Evolutionary conservation across 2,797 vertebrate species (phyloP).

Genomic region (Mastacembelus armatus): DNA sequence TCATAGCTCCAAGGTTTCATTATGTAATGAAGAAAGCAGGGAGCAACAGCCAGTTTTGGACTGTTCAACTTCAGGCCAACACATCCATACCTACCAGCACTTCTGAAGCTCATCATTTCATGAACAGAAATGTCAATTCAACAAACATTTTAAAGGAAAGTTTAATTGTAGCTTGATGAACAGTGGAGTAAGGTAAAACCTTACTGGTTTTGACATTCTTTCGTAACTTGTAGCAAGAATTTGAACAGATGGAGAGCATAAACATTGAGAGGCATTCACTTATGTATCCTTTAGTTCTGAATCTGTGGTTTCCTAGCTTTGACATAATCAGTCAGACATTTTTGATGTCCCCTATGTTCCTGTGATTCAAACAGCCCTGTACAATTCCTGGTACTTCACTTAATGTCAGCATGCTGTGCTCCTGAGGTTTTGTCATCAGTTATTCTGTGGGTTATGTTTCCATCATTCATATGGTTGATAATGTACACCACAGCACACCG

Average conservation of each 20-base stretch:
- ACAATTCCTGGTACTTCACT: conserved; percentile 15
- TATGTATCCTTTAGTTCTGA: neutral
- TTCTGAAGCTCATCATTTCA: too few relatives aligned
- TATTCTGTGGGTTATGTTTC: conserved; percentile 23
- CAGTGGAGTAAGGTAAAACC: neutral
- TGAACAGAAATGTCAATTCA: too few relatives aligned
- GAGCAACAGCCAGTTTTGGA: neutral
- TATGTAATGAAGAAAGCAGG: too few relatives aligned
- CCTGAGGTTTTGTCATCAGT: conserved; percentile 21
- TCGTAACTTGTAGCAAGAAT: too few relatives aligned
- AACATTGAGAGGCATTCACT: neutral
- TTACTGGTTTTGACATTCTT: too few relatives aligned
- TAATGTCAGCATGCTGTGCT: conserved; percentile 12
- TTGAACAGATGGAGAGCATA: too few relatives aligned
- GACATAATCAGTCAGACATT: conserved; percentile 13
- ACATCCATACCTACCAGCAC: too few relatives aligned
- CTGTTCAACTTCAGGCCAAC: too few relatives aligned
- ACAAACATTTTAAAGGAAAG: neutral
- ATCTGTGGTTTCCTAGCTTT: conserved; percentile 21
- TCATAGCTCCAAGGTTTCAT: neutral
- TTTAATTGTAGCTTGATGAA: neutral
- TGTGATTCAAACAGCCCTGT: neutral
- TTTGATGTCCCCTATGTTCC: neutral
- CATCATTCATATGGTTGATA: neutral
- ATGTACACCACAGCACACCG: neutral